Conservation (phyloP, 1,140 invertebrate genomes). For the Drosophila auraria region DNA sequence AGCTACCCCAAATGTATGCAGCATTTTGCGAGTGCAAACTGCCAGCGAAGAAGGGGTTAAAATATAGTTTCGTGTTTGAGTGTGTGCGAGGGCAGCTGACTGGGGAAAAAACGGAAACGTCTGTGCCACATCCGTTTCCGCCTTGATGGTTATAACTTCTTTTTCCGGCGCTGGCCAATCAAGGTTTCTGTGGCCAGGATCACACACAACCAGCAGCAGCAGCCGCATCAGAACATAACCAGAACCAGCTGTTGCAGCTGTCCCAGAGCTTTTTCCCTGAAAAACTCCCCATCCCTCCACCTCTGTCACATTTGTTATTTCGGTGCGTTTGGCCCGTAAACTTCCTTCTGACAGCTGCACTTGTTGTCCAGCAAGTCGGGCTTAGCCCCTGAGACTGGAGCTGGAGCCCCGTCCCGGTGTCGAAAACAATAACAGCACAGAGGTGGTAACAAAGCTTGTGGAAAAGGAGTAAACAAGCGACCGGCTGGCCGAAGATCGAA, state of each 20-base stretch:
- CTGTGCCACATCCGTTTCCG: constrained; percentile 78
- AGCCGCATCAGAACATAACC: constrained; percentile 7
- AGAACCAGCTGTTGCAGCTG: constrained; percentile 65
- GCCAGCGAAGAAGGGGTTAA: constrained; percentile 32
- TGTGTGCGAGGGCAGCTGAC: constrained; percentile 15
- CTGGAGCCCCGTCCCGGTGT: constrained; percentile 31
- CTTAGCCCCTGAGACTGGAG: constrained; percentile 43
- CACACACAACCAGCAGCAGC: constrained; percentile 32
- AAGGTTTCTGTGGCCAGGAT: constrained; percentile 65
- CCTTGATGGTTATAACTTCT: constrained; percentile 81
- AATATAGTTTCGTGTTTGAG: constrained; percentile 36
- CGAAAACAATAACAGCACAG: constrained; percentile 65
- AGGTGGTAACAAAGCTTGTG: constrained; percentile 43
- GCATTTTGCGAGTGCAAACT: constrained; percentile 43
- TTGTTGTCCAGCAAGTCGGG: constrained; percentile 55
- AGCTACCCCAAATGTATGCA: constrained; percentile 50
- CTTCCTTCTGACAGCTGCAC: constrained; percentile 69
- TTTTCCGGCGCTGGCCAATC: constrained; percentile 79
- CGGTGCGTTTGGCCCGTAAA: constrained; percentile 62
- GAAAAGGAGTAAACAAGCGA: constrained; percentile 38
- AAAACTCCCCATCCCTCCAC: constrained; percentile 7
- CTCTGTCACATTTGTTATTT: constrained; percentile 46
- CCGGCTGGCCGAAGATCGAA: constrained; percentile 16
- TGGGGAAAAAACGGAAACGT: constrained; percentile 62
- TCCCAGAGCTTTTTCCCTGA: constrained; percentile 35